Percentiles rank a stretch among this genome's conserved stretches.
These are phyloP conservation scores for Lycaon pictus DNA, from an alignment of 2,113 vertebrate genomes.

Conservation along the genomic window DNA sequence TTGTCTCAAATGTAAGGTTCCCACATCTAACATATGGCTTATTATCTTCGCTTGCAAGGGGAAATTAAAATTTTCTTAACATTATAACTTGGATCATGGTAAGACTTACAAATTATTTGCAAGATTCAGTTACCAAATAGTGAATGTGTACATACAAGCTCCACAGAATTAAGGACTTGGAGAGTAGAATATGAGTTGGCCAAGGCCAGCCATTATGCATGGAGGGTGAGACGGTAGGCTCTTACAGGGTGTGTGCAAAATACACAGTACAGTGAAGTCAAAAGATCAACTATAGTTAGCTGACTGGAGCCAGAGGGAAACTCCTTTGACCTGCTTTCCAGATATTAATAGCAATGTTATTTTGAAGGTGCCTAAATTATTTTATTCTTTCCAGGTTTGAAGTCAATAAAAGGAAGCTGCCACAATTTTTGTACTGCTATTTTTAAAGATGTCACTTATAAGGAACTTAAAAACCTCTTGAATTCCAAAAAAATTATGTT, in stretches of 20 bases:
- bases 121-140: neutral
- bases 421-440: constrained; percentile 84
- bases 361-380: constrained; percentile 9
- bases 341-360: neutral
- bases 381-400: constrained; percentile 70
- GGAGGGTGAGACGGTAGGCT: neutral
- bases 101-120: neutral
- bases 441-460: constrained; percentile 87
- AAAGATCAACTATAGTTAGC: neutral
- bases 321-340: neutral
- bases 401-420: constrained; percentile 44
- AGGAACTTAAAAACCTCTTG: constrained; percentile 92
- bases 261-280: neutral
- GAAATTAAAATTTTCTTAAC: neutral
- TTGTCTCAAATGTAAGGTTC: neutral
- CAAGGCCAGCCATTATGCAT: neutral
- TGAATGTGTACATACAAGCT: neutral
- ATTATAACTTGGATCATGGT: neutral
- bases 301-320: neutral
- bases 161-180: neutral
- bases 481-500: constrained; percentile 84
- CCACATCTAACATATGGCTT: neutral
- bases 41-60: neutral
- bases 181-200: neutral
- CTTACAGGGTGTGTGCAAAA: neutral